Evolutionary conservation across 2,797 vertebrate species (phyloP), one percentile per base, ranked within the genome.

Genomic region (Strix occidentalis): DNA sequence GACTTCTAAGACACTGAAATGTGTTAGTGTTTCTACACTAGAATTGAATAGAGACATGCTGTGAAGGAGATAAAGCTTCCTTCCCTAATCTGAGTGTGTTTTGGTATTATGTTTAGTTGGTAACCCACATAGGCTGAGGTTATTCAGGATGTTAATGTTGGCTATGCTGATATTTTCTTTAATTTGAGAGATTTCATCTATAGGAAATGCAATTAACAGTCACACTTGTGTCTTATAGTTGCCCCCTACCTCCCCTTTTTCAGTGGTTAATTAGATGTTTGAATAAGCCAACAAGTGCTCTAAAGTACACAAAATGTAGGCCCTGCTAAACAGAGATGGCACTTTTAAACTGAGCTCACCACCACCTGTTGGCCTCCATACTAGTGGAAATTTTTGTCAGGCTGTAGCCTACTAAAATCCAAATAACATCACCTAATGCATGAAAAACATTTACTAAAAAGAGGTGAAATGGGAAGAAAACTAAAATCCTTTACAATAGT

Each of bases 121-220:
- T 84, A 94, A 87, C 5, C 31, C 45, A 61, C 64, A 56, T 39
- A n/a, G 74, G 23, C 43, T 43, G 63, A 92, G 41, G 7, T 87
- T 92, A 58, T 53, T 57, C 45, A 77, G 54, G 60, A 74, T 92
- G 70, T 79, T 95, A 92, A 75, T 45, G 13, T 95, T 91, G 83
- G 61, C 85, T 66, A 37, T 35, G 24, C 20, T 79, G 13, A 25
- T 90, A 39, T 76, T 91, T 90, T 81, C 69, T 85, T 88, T 82
- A 75, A 69, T 79, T 69, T 70, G 11, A 74, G 45, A 5, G 2
- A 92, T 89, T 89, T 74, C n/a, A 70, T 83, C 68, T 76, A 48
- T 37, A 87, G 56, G 51, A 95, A 96, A 85, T 57, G 10, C 25
- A 94, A 81, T 90, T 69, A 65, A 56, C 48, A 81, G 48, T 31